A percentile compares a stretch with the other conserved stretches of the same genome.
These are phyloP conservation scores for Antheraea assamensis DNA, from an alignment of 2,888 invertebrate species.

Conservation along the genomic window DNA sequence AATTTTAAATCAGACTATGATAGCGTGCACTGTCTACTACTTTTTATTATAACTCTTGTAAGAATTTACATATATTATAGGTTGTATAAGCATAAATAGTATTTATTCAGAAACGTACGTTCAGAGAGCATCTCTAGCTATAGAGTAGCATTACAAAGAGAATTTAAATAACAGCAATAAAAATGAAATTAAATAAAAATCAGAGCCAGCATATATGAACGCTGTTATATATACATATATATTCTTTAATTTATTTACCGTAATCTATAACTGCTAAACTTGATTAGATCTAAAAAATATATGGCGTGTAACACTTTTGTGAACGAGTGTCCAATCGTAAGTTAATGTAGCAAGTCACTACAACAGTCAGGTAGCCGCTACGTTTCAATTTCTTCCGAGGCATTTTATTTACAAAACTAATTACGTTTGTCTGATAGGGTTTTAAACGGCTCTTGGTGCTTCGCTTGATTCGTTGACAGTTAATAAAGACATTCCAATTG, in stretches of 20 bases:
- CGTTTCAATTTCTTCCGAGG: slow-evolving; percentile 79
- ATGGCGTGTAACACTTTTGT: slow-evolving; percentile 38
- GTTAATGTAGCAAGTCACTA: slow-evolving; percentile 74
- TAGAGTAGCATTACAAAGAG: too few relatives aligned
- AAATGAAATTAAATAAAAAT: too few relatives aligned
- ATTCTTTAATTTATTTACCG: not conserved
- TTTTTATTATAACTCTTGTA: not conserved
- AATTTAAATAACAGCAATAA: too few relatives aligned
- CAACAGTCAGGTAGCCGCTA: slow-evolving; percentile 72
- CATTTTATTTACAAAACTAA: slow-evolving; percentile 83
- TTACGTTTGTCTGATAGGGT: slow-evolving; percentile 80
- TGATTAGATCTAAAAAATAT: not conserved
- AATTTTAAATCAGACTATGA: not conserved
- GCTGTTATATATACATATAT: not conserved
- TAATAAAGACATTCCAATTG: slow-evolving; percentile 79
- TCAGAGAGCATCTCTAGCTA: too few relatives aligned
- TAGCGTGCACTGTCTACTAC: not conserved
- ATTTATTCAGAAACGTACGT: too few relatives aligned
- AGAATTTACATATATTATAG: not conserved
- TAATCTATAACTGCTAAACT: not conserved
- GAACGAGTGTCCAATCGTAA: slow-evolving; percentile 55
- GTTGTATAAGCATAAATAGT: too few relatives aligned
- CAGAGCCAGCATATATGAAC: too few relatives aligned
- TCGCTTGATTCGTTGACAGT: slow-evolving; percentile 76
- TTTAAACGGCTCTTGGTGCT: slow-evolving; percentile 74